These are phyloP conservation scores for Himalopsyche phryganea DNA, from an alignment of 1,140 invertebrate species.

Conservation along the genomic window DNA sequence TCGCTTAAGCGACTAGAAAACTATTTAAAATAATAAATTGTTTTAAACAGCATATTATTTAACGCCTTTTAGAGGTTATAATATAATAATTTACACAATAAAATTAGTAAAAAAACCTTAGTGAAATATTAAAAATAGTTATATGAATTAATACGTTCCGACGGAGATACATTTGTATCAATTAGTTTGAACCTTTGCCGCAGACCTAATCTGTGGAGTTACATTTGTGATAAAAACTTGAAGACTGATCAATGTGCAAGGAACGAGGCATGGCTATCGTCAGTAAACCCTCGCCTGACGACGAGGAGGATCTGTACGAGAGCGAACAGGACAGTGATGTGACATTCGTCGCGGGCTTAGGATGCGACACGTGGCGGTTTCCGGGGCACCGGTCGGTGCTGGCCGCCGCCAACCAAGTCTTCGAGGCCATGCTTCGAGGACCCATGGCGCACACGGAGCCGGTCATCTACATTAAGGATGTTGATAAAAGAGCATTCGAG, in stretches of 20 bases:
- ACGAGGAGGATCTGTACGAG: conserved; percentile 60
- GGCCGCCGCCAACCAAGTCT: conserved; percentile 57
- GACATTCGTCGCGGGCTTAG: conserved; percentile 61
- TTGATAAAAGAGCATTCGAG: conserved; percentile 67
- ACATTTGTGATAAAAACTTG: no score
- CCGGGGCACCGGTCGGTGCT: conserved; percentile 65
- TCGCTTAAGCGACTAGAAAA: no score
- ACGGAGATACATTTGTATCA: no score
- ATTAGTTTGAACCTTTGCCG: no score
- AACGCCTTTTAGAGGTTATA: no score
- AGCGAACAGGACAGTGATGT: conserved; percentile 63
- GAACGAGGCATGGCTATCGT: not conserved
- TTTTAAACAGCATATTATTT: no score
- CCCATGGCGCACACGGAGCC: conserved; percentile 41
- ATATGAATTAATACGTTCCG: no score
- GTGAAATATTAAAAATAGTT: no score
- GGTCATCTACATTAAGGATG: conserved; percentile 53
- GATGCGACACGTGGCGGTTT: conserved; percentile 59
- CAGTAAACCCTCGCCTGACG: conserved; percentile 38
- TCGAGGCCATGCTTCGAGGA: conserved; percentile 61
- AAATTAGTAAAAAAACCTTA: no score
- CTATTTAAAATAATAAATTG: no score
- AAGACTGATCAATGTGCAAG: not conserved
- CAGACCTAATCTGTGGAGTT: no score
- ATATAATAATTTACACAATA: no score